These are phyloP conservation scores for Festucalex cinctus DNA, from an alignment of 2,113 vertebrate genomes.

Conservation along the genomic window DNA sequence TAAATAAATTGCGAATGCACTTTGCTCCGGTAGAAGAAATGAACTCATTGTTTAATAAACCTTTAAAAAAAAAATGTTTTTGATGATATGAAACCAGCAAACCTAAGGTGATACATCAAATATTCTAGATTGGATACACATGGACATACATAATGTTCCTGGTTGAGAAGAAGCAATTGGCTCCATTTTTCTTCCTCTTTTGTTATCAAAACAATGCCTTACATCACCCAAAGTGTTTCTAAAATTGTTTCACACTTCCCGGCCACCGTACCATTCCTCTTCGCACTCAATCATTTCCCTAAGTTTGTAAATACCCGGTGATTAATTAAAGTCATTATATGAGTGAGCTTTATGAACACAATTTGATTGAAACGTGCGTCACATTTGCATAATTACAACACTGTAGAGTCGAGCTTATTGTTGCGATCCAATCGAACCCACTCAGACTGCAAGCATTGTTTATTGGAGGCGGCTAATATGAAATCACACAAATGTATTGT, in stretches of 20 bases:
- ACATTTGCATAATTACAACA: constrained; percentile 66
- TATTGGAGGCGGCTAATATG: constrained; percentile 58
- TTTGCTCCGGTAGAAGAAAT: constrained; percentile 34
- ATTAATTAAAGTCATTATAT: constrained; percentile 65
- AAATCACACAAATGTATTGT: constrained; percentile 68
- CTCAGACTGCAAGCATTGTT: constrained; percentile 62
- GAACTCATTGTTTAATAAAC: constrained; percentile 44
- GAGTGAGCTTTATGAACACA: constrained; percentile 57
- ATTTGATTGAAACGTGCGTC: constrained; percentile 65
- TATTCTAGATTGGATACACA: background rate
- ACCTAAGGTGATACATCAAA: no score
- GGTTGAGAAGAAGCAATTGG: no score
- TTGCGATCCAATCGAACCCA: constrained; percentile 66
- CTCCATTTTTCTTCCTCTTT: no score
- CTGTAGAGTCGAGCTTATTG: constrained; percentile 59
- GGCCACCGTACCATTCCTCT: constrained; percentile 34
- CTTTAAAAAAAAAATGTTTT: constrained; percentile 43
- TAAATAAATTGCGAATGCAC: constrained; percentile 15
- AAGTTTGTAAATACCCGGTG: constrained; percentile 63
- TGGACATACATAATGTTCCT: no score
- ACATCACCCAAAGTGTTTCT: background rate
- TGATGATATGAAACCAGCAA: background rate
- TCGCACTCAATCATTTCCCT: constrained; percentile 54
- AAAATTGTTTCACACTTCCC: constrained; percentile 15
- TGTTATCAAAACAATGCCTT: constrained; percentile 27